Evolutionary conservation across 2,797 vertebrate genomes (phyloP).

Genomic region (Helicolenus hilgendorfi): DNA sequence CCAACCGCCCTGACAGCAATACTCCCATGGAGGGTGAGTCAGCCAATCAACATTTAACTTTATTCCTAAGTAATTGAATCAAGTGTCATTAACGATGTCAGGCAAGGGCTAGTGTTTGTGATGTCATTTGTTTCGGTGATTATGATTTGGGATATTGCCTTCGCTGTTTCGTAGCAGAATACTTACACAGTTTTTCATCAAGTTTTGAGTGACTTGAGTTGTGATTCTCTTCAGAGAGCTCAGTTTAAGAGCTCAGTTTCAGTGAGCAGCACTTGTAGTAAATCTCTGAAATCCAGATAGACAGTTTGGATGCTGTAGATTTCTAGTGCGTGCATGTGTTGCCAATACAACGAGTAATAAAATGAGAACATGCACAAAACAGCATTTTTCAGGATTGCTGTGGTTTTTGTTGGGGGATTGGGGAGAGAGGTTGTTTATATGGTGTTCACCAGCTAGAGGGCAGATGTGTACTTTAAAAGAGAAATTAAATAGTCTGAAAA

Average conservation of each 20-base stretch:
- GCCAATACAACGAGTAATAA: not conserved
- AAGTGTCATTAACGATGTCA: not conserved
- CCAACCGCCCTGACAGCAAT: slow-evolving; percentile 96
- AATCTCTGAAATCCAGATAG: not conserved
- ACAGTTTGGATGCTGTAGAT: not conserved
- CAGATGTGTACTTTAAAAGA: not conserved
- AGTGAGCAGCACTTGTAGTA: not conserved
- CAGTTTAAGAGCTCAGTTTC: not conserved
- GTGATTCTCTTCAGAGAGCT: too few species aligned
- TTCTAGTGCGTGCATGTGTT: not conserved
- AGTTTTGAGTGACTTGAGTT: not conserved
- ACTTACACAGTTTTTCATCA: not conserved
- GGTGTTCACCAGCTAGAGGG: not conserved
- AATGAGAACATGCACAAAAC: not conserved
- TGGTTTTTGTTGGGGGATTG: not conserved
- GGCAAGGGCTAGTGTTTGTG: not conserved
- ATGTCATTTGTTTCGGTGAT: not conserved
- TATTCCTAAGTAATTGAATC: not conserved
- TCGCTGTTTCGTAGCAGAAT: not conserved
- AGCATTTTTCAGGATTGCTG: not conserved
- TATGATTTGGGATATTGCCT: not conserved
- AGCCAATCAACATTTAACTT: not conserved
- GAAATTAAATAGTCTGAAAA: not conserved
- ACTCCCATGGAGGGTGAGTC: slow-evolving; percentile 98
- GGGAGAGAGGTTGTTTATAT: not conserved